Evolutionary conservation across 2,113 vertebrate species (phyloP).

Genomic region (Dasypus novemcinctus): DNA sequence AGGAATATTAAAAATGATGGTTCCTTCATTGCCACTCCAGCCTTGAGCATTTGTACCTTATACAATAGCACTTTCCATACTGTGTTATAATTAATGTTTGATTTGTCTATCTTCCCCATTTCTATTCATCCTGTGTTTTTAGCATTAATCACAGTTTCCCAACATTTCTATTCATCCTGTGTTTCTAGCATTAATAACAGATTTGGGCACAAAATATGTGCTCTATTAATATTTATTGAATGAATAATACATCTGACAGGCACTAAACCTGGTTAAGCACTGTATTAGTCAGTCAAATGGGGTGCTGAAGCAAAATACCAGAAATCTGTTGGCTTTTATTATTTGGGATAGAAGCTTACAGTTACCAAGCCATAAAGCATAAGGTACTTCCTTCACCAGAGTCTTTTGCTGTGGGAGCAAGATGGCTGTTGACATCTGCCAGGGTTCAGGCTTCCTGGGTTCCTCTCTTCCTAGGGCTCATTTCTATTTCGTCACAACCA

Average conservation of each 20-base stretch:
- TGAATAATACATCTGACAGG: not conserved
- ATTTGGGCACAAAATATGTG: not conserved
- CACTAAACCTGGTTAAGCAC: not conserved
- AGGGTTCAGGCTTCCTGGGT: too few species aligned
- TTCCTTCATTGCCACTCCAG: not conserved
- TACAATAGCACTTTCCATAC: not conserved
- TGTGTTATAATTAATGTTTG: not conserved
- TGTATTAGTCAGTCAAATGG: too few species aligned
- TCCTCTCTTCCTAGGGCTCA: too few species aligned
- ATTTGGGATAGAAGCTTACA: too few species aligned
- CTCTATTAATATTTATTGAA: constrained; percentile 27
- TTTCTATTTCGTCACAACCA: too few species aligned
- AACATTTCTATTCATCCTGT: not conserved
- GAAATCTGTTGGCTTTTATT: too few species aligned
- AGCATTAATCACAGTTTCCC: not conserved
- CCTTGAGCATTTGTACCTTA: not conserved
- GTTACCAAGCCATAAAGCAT: too few species aligned
- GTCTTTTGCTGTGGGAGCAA: too few species aligned
- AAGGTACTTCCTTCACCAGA: too few species aligned
- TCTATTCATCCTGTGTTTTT: not conserved
- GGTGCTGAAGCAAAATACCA: too few species aligned
- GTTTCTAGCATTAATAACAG: not conserved
- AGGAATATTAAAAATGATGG: not conserved
- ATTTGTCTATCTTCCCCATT: not conserved
- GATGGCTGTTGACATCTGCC: too few species aligned